Evolutionary conservation across 2,888 invertebrate species (phyloP).

Genomic region (Flexamia atlantica): DNA sequence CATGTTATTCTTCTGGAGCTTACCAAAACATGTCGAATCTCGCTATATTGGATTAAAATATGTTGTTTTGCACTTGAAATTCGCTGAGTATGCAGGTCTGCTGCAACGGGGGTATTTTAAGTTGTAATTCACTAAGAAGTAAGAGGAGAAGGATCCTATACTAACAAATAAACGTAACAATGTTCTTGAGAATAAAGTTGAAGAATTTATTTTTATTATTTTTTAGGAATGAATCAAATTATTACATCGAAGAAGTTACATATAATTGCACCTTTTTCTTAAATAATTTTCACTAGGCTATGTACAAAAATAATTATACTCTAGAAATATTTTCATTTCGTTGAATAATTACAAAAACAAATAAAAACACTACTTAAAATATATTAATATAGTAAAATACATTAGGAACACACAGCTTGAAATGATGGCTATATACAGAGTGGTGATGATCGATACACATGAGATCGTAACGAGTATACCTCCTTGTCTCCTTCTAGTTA

Average conservation of each 20-base stretch:
- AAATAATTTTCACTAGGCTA: conserved; percentile 50
- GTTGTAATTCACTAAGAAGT: no score
- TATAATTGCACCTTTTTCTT: conserved; percentile 51
- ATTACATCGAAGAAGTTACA: conserved; percentile 55
- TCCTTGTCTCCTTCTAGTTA: background rate
- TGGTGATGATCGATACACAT: conserved; percentile 12
- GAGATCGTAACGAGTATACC: background rate
- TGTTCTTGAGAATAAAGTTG: conserved; percentile 19
- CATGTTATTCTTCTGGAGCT: no score
- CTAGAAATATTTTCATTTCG: conserved; percentile 25
- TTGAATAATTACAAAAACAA: background rate
- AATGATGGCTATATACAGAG: conserved; percentile 14
- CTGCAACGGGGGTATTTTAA: no score
- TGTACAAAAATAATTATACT: conserved; percentile 56
- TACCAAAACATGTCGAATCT: no score
- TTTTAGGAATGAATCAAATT: conserved; percentile 45
- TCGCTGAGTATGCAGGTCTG: no score
- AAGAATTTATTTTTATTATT: conserved; percentile 44
- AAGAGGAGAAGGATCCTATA: no score
- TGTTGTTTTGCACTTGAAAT: no score
- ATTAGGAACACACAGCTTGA: conserved; percentile 46
- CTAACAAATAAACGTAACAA: background rate
- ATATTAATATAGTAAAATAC: conserved; percentile 52
- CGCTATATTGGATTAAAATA: no score
- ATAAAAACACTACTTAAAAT: conserved; percentile 49